Percentiles rank a stretch among this genome's conserved stretches.
These are phyloP conservation scores for Scomberomorus guttatus DNA, from an alignment of 2,797 vertebrate species.

Conservation along the genomic window DNA sequence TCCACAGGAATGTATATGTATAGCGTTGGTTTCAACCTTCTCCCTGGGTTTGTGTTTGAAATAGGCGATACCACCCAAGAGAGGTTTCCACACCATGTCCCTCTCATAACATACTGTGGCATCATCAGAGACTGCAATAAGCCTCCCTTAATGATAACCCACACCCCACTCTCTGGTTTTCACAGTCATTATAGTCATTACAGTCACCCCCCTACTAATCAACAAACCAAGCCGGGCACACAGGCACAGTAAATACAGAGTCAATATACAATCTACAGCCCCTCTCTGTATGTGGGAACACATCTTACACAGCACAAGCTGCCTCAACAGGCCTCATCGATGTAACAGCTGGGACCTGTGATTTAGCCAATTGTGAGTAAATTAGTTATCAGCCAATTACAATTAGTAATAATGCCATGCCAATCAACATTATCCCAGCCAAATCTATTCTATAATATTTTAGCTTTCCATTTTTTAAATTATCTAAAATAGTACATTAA, in stretches of 20 bases:
- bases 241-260: conserved; percentile 58
- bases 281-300: conserved; percentile 19
- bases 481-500: no score
- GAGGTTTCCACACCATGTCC: conserved; percentile 49
- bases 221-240: conserved; percentile 47
- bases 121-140: conserved; percentile 60
- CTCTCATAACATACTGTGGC: conserved; percentile 46
- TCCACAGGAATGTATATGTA: conserved; percentile 15
- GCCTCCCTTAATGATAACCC: conserved; percentile 65
- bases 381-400: conserved; percentile 4
- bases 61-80: conserved; percentile 72
- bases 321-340: conserved; percentile 10
- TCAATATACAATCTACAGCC: conserved; percentile 15
- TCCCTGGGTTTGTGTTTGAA: conserved; percentile 49
- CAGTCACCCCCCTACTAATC: conserved; percentile 50
- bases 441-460: background rate
- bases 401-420: background rate
- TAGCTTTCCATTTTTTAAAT: background rate
- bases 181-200: conserved; percentile 77
- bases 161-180: conserved; percentile 55
- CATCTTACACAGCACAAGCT: background rate
- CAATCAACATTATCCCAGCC: background rate
- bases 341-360: background rate
- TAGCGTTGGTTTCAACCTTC: conserved; percentile 25
- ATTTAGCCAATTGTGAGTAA: background rate